Evolutionary conservation across 1,140 invertebrate genomes (phyloP).

Genomic region (Macrotrachela quadricornifera): DNA sequence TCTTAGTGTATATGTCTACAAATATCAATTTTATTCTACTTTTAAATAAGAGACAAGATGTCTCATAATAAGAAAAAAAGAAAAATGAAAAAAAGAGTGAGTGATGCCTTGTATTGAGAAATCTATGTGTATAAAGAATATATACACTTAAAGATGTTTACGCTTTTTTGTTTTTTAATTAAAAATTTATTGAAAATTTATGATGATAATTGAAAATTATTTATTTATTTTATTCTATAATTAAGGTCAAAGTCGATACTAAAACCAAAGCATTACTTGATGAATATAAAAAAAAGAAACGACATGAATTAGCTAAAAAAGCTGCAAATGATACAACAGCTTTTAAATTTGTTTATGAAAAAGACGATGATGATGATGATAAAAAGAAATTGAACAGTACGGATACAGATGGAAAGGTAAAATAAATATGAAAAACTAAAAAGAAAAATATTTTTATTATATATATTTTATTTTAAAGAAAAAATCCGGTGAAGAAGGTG

Average conservation of each 20-base stretch:
- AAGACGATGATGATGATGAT: slow-evolving; percentile 4
- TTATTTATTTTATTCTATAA: neutral
- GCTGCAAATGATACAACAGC: neutral
- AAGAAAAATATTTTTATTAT: slow-evolving; percentile 23
- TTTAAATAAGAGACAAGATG: too few species aligned
- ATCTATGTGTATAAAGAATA: too few species aligned
- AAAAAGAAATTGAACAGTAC: slow-evolving; percentile 12
- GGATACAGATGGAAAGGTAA: slow-evolving; percentile 29
- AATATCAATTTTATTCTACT: too few species aligned
- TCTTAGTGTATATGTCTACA: too few species aligned
- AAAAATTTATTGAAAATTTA: too few species aligned
- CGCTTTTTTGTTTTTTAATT: too few species aligned
- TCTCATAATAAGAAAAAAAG: too few species aligned
- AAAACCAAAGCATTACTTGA: slow-evolving; percentile 82
- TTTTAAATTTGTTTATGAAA: neutral
- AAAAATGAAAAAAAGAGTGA: too few species aligned
- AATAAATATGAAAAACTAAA: slow-evolving; percentile 38
- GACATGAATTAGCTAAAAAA: slow-evolving; percentile 7
- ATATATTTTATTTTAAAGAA: slow-evolving; percentile 42
- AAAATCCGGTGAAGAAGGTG: slow-evolving; percentile 33
- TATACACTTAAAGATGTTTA: too few species aligned
- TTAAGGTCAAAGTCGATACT: slow-evolving; percentile 67
- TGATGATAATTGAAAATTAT: too few species aligned
- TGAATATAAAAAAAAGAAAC: slow-evolving; percentile 45
- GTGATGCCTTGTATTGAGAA: too few species aligned